Base-by-base conservation (phyloP, 2,113 vertebrate species). In the Semnornis frantzii region DNA sequence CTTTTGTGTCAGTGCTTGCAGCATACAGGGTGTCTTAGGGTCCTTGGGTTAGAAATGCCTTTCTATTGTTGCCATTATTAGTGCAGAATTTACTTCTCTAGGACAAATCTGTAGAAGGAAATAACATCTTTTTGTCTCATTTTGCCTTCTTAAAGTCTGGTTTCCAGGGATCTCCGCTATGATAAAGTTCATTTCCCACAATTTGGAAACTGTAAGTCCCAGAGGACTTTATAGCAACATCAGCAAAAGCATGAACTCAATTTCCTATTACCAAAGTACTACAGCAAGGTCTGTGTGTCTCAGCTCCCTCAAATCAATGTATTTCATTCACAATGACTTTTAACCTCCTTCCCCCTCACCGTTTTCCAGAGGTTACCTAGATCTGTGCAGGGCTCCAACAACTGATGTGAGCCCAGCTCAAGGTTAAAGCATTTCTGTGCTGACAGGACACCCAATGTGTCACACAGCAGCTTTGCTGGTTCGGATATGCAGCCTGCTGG, bases 361-460 rank as follows among this genome's bases (percentile, higher is more conserved):
- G 3, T 73, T 91, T 89, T 69, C 46, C 50, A 13, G 33, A 57
- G 62, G 20, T 65, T 74, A 63, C 65, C 37, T 91, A 15, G 64
- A 65, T 91, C 65, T 87, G n/a, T 31, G n/a, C 15, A 21, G 65
- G 70, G 37, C 74, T 92, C 19, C 60, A n/a, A 31, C 2, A 3
- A 12, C 10, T 57, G 15, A 2, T 34, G 60, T 55, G 63, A n/a
- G 59, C 31, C n/a, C 83, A 93, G 19, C 64, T 89, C 70, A 79
- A 63, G 63, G 86, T 65, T 77, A 72, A 65, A 78, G 68, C 27
- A 1, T 74, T 76, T 68, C 58, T 74, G 92, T 75, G 97, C 92
- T 96, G 97, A 97, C 97, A 96, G 97, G 75, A 96, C 93, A 85
- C 76, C 85, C 44, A 18, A 46, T 57, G 91, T 97, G 97, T 96